Evolutionary conservation across 1,140 invertebrate genomes (phyloP).

Genomic region (Drosophila parvula): DNA sequence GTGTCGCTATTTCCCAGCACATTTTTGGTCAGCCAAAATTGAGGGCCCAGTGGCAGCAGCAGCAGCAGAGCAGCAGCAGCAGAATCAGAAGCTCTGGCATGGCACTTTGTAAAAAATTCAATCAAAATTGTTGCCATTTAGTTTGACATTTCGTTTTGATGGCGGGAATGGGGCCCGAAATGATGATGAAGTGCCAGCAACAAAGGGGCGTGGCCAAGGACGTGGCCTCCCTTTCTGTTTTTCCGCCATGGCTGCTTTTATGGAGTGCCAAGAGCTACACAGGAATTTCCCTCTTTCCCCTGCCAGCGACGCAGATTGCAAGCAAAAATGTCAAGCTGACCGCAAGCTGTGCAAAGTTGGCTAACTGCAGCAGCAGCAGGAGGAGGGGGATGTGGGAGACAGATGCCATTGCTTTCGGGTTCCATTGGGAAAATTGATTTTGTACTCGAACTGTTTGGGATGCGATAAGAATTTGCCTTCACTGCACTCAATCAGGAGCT

Average conservation of each 20-base stretch:
- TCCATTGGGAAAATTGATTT: constrained; percentile 71
- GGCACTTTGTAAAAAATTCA: constrained; percentile 68
- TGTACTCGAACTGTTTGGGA: constrained; percentile 43
- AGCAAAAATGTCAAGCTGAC: constrained; percentile 64
- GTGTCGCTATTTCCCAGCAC: constrained; percentile 62
- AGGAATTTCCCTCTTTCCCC: constrained; percentile 59
- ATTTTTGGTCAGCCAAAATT: constrained; percentile 40
- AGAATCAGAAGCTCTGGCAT: constrained; percentile 10
- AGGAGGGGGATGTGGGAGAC: background rate
- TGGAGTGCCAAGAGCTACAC: constrained; percentile 62
- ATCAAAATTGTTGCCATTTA: constrained; percentile 82
- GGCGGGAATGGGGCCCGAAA: constrained; percentile 51
- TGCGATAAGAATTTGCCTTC: constrained; percentile 70
- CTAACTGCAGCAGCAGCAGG: too few relatives aligned
- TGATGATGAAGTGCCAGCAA: constrained; percentile 74
- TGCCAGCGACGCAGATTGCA: constrained; percentile 37
- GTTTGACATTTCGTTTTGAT: constrained; percentile 82
- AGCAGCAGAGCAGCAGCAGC: background rate
- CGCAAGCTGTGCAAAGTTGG: constrained; percentile 64
- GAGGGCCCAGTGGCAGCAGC: constrained; percentile 3
- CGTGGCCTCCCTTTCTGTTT: background rate
- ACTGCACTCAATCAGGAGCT: constrained; percentile 51
- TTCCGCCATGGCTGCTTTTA: constrained; percentile 55
- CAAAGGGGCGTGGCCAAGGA: constrained; percentile 51
- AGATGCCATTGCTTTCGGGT: constrained; percentile 26